phyloP scores from a whole-genome alignment of 2,888 invertebrate species.

The Xanthia togata region DNA sequence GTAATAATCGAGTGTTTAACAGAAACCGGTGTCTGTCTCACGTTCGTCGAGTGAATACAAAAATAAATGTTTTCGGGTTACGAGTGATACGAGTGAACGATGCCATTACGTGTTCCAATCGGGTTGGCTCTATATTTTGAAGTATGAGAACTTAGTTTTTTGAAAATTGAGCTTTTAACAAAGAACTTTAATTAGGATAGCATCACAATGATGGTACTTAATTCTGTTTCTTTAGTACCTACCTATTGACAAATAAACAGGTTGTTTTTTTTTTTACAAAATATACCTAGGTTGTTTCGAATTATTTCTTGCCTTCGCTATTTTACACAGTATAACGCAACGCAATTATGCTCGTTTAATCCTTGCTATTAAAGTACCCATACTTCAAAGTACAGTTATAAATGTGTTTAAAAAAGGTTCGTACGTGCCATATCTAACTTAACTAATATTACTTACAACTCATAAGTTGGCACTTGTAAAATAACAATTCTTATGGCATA shows the following conservation, averaged over 20 bases:
- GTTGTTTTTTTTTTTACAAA: not conserved
- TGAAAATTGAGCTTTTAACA: conserved; percentile 3
- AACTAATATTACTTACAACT: conserved; percentile 61
- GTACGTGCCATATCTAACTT: conserved; percentile 69
- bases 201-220: not conserved
- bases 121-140: conserved; percentile 53
- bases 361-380: conserved; percentile 14
- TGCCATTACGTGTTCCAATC: conserved; percentile 46
- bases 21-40: conserved; percentile 83
- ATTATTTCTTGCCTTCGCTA: not conserved
- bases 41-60: conserved; percentile 76
- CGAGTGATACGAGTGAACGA: conserved; percentile 59
- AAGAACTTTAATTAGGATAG: not conserved
- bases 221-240: not conserved
- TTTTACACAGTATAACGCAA: not conserved
- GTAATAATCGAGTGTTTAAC: conserved; percentile 83
- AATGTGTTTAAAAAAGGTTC: conserved; percentile 60
- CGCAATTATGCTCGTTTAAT: not conserved
- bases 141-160: conserved; percentile 21
- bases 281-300: not conserved
- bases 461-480: conserved; percentile 72
- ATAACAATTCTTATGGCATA: conserved; percentile 62
- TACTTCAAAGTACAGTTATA: conserved; percentile 63
- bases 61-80: conserved; percentile 74
- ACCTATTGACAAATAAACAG: not conserved